Evolutionary conservation across 2,113 vertebrate genomes (phyloP).

Genomic region (Centropus unirufus): DNA sequence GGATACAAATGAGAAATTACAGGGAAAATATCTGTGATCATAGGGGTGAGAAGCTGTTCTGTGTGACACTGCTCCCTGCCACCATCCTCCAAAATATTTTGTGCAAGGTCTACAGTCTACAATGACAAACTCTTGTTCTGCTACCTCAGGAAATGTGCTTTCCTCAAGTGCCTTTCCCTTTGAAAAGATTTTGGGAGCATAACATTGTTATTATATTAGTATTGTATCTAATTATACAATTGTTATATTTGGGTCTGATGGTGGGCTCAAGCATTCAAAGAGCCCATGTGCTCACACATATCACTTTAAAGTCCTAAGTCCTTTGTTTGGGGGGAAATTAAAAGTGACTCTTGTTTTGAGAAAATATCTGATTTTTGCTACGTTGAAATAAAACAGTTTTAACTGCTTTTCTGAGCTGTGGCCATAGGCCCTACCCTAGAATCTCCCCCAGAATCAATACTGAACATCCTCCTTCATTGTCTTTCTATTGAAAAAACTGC

Average conservation of each 20-base stretch:
- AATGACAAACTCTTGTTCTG: not conserved
- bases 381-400: not conserved
- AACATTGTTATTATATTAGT: not conserved
- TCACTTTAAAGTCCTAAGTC: not conserved
- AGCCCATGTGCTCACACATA: not conserved
- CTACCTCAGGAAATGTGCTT: not conserved
- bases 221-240: not conserved
- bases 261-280: not conserved
- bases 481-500: not conserved
- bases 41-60: not conserved
- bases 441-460: rapidly evolving
- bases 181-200: not conserved
- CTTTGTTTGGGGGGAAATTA: not conserved
- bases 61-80: rapidly evolving
- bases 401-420: not conserved
- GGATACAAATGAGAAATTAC: not conserved
- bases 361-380: not conserved
- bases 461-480: not conserved
- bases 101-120: not conserved
- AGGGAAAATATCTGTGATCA: not conserved
- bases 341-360: not conserved
- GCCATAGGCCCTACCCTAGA: not conserved
- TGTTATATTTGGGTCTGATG: not conserved
- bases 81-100: not conserved
- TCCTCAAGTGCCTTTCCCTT: not conserved